Evolutionary conservation across 2,113 vertebrate genomes (phyloP), one percentile per base, ranked within the genome.

Genomic region (Emydura subglobosa): DNA sequence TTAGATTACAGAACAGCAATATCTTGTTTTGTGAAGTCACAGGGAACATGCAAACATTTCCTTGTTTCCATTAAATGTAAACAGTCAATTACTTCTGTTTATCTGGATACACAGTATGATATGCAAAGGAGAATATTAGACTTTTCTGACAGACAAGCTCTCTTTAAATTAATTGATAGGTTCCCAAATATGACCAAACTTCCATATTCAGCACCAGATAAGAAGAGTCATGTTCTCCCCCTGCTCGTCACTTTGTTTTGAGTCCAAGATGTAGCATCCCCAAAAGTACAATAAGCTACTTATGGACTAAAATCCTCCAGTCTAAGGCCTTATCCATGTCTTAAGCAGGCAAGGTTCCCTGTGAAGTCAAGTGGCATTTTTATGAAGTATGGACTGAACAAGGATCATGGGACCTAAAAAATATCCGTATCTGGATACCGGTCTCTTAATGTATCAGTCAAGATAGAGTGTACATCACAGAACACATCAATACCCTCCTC

Each of bases 341-440:
- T 96, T 90, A 90, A 29, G 4, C 51, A 96, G 92, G 59, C 24
- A 68, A 19, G 92, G 2, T 0, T 2, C 47, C 74, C 86, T 89
- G 93, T 86, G 65, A 92, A 96, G 72, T 17, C 57, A 88, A 93
- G 92, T 82, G 91, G 68, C 92, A 10, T 79, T 93, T 65, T 94
- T 81, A 93, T 84, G 94, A 97, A 92, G 81, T 6, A 25, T 11
- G 57, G 1, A 10, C 92, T 96, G 94, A 96, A 93, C 86, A 89
- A 92, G 86, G 89, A 96, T 55, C 57, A 94, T 17, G 91, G 57
- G 94, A 91, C 49, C 47, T 91, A 50, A 91, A 85, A 92, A 59
- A 3, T 6, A 54, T 88, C 34, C 3, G 4, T n/a, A 68, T 90
- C 85, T 90, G 93, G 94, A 93, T 95, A 83, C 91, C 89, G 85